Conservation (phyloP, 2,113 vertebrate species). For the pig (Sus scrofa) region DNA sequence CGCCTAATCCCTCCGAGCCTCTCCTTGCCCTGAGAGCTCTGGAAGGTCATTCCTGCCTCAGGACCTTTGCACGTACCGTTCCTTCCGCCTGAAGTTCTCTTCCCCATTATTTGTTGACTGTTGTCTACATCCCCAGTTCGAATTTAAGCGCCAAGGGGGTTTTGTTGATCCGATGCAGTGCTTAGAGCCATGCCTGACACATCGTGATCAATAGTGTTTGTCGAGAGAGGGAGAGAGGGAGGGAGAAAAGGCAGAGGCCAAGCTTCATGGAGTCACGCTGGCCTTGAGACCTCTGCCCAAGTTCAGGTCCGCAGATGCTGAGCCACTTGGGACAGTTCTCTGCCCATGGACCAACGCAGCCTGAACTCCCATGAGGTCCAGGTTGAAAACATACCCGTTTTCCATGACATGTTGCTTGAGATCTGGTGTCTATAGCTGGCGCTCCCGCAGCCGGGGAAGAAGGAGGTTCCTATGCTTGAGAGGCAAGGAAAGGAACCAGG, state of each 20-base stretch:
- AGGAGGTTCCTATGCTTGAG: not conserved
- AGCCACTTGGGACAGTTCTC: not conserved
- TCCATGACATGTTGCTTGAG: not conserved
- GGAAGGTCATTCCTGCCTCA: not conserved
- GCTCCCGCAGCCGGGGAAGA: not conserved
- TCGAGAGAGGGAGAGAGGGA: not conserved
- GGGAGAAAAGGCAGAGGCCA: not conserved
- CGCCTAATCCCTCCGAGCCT: not conserved
- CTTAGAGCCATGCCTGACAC: not conserved
- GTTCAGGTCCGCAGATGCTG: not conserved
- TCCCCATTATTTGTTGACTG: not conserved
- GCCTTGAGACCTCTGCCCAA: not conserved
- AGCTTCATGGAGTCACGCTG: not conserved
- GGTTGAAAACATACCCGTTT: not conserved
- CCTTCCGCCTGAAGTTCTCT: not conserved
- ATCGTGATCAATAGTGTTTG: not conserved
- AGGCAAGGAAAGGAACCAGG: accelerated
- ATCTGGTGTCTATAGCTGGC: not conserved
- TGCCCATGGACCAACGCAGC: not conserved
- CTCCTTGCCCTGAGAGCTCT: not conserved
- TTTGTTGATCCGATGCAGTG: not conserved
- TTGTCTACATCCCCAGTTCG: not conserved
- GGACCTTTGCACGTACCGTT: not conserved
- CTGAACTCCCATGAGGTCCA: not conserved
- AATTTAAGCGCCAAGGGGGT: not conserved